Base-by-base conservation (phyloP, 2,888 invertebrate species). In the Sympetrum striolatum region DNA sequence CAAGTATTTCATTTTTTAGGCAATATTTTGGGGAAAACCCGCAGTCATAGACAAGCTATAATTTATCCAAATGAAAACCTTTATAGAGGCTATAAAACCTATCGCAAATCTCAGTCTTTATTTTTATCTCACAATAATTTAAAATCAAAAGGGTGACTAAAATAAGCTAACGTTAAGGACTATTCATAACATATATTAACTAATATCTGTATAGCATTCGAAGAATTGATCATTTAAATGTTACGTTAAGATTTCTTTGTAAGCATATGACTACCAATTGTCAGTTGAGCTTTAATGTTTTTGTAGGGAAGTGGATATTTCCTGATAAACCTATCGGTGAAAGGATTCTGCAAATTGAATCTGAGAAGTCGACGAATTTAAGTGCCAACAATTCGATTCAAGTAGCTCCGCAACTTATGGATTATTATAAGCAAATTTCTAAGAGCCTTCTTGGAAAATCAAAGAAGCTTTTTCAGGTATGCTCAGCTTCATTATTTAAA, bases 351-450 rank as follows among this genome's bases (percentile, higher is more conserved):
- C 48, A 14, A 2, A 37, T 37, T 15, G 64, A 86, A n/a, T 37
- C 86, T n/a, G 86, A 86, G 4, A 64, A 86, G 22, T 5, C 60
- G 1, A 1, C 37, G 1, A 22, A 31, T 37, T 18, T 14, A 12
- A 91, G 81, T 53, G 39, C 81, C 8, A n/a, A 31, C 39, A 80
- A 81, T 10, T 60, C 80, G 31, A 35, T 79, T 14, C 81, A 90
- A 22, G n/a, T 91, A n/a, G 44, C 79, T 37, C 80, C 91, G 1
- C 90, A 91, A 44, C 86, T 90, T 6, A 53, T 90, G 53, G 37
- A 91, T 15, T 91, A 91, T 60, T 91, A 90, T 80, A 90, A 80
- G 35, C 90, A 90, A 44, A 90, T 91, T 86, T 80, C 90, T 8
- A 91, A 90, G 48, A 86, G 90, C 31, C 90, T 91, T 53, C 25